Conservation (phyloP, 2,888 invertebrate genomes). For the Pseudanteris insignis region DNA sequence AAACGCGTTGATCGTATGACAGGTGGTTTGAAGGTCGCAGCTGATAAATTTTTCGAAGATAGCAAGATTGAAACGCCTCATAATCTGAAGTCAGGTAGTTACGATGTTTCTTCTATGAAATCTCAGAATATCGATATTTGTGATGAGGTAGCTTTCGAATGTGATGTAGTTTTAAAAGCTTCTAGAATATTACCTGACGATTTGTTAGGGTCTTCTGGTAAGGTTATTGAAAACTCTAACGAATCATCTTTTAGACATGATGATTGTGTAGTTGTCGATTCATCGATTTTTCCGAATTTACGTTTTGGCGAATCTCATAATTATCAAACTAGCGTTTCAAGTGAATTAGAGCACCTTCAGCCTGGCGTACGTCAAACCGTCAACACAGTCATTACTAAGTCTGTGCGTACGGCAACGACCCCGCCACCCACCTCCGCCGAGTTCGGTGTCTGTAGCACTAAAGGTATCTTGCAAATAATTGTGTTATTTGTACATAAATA, state of each 20-base stretch:
- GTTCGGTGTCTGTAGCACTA: slow-evolving; percentile 66
- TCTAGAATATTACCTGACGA: no score
- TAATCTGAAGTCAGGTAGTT: slow-evolving; percentile 50
- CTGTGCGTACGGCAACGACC: slow-evolving; percentile 66
- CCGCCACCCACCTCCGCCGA: slow-evolving; percentile 66
- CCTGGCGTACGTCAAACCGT: slow-evolving; percentile 65
- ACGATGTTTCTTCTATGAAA: slow-evolving; percentile 51
- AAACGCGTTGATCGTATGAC: slow-evolving; percentile 52
- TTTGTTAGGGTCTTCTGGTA: no score
- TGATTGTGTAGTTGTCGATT: no score
- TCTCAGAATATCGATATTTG: slow-evolving; percentile 40
- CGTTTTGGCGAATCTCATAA: no score
- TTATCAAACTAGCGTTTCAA: slow-evolving; percentile 48
- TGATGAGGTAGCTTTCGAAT: slow-evolving; percentile 45
- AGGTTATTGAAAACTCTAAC: slow-evolving; percentile 46
- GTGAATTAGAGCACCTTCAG: slow-evolving; percentile 62
- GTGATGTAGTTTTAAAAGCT: slow-evolving; percentile 48
- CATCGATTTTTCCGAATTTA: no score
- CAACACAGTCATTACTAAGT: slow-evolving; percentile 66
- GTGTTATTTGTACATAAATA: slow-evolving; percentile 59
- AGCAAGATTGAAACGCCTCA: slow-evolving; percentile 52
- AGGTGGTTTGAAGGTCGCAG: slow-evolving; percentile 48
- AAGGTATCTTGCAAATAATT: slow-evolving; percentile 67
- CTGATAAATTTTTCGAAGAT: slow-evolving; percentile 50
- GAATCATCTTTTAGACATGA: no score